These are phyloP conservation scores for Kryptolebias ocellatus DNA, from an alignment of 2,797 vertebrate genomes.

Conservation along the genomic window DNA sequence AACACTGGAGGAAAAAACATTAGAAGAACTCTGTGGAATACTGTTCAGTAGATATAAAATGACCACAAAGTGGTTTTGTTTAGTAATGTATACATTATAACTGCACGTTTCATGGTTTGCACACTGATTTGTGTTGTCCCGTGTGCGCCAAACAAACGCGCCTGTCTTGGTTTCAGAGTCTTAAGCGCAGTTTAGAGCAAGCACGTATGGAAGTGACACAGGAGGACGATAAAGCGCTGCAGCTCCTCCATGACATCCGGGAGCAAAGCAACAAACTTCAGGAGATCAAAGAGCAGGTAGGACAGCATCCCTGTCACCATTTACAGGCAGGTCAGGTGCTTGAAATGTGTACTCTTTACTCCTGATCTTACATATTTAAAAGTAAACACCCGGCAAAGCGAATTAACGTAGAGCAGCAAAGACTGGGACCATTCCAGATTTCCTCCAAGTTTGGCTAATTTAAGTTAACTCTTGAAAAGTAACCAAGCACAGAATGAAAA, in stretches of 20 bases:
- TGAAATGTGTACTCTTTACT: background rate
- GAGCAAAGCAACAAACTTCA: slow-evolving; percentile 99
- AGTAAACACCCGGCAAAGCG: background rate
- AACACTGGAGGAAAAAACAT: too few species aligned
- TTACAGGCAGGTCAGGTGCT: background rate
- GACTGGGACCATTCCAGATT: too few species aligned
- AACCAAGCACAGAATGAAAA: too few species aligned
- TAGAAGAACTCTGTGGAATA: too few species aligned
- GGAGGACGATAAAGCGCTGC: slow-evolving; percentile 98
- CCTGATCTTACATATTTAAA: background rate
- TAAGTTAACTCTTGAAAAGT: too few species aligned
- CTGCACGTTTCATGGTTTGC: background rate
- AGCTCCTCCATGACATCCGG: slow-evolving; percentile 97
- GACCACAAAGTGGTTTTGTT: background rate
- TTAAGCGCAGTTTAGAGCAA: slow-evolving; percentile 98
- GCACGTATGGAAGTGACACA: slow-evolving; percentile 97
- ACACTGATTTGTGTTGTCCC: background rate
- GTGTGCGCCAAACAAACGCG: background rate
- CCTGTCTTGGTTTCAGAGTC: slow-evolving; percentile 84
- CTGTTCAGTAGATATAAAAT: background rate
- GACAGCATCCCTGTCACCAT: background rate
- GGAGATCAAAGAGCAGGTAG: slow-evolving; percentile 99
- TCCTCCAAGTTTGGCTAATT: too few species aligned
- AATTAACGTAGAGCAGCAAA: background rate
- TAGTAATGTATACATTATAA: background rate